Evolutionary conservation across 2,888 invertebrate species (phyloP), one percentile per base, ranked within the genome.

Genomic region (Leptopilina myrica): DNA sequence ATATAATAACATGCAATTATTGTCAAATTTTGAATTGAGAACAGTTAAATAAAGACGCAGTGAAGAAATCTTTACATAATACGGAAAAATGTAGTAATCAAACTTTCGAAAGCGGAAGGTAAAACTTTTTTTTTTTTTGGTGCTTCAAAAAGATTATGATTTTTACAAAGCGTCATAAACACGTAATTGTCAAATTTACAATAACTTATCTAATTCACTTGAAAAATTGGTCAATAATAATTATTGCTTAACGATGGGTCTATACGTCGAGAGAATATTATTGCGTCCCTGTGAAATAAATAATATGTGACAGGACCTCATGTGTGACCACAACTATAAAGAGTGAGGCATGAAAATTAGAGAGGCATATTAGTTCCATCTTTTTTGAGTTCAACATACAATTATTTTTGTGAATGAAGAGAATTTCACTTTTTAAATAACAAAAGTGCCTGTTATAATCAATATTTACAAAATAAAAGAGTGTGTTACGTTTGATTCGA

Each of bases 281-380:
- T 76, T 66, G 79, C 76, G 76, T 73, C 59, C 81, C 78, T 59
- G 77, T 67, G 15, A 53, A 66, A 53, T 56, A 73, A 69, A 59
- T 33, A 59, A 59, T 76, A 76, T 81, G 78, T 76, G 81, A 77
- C 64, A 78, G 80, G 79, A 77, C 78, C 78, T 83, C 82, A 83
- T 83, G 83, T 83, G 82, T 82, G 78, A 81, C 83, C 79, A 65
- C 78, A 75, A 76, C 79, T 83, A 83, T 83, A 83, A 81, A 79
- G 77, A 76, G 82, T 76, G 83, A 80, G 81, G 81, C 80, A 56
- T 12, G 15, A 49, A 77, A 77, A 76, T 81, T 81, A 59, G 76
- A 78, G 65, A 83, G 78, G 26, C 82, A 83, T 73, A 82, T 78
- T 64, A 67, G 64, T 79, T 76, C 79, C 73, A 77, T 77, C 76